These are phyloP conservation scores for Acanthosepion pharaonis DNA, from an alignment of 2,888 invertebrate genomes.

Conservation along the genomic window DNA sequence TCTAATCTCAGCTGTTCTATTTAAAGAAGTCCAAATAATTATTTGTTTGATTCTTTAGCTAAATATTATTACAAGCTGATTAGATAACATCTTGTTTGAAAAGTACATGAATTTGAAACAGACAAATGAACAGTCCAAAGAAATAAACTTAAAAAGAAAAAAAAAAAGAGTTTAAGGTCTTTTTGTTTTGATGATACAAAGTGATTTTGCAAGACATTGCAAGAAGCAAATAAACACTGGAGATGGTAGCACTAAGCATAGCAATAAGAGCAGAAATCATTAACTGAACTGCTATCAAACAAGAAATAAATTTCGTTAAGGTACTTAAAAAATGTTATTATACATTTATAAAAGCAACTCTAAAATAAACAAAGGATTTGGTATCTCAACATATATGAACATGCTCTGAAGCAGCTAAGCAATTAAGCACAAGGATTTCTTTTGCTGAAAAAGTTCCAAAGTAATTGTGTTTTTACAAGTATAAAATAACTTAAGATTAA, in stretches of 20 bases:
- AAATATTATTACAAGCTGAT: too few species aligned
- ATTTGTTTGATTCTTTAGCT: too few species aligned
- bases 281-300: background rate
- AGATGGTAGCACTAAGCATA: background rate
- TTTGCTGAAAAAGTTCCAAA: background rate
- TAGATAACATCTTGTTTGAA: too few species aligned
- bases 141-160: too few species aligned
- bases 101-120: too few species aligned
- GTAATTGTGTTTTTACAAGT: too few species aligned
- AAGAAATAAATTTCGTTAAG: background rate
- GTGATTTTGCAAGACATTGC: background rate
- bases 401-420: constrained; percentile 8
- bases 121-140: too few species aligned
- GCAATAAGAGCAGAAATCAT: background rate
- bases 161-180: background rate
- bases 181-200: background rate
- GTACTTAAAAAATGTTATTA: background rate
- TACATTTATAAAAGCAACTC: background rate
- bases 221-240: background rate
- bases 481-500: too few species aligned
- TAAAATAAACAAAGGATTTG: background rate
- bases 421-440: background rate
- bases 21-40: too few species aligned
- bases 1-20: too few species aligned
- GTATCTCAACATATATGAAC: background rate